A percentile compares a stretch with the other conserved stretches of the same genome.
Evolutionary conservation across 2,888 invertebrate genomes (phyloP).

Genomic region (Cryptus viduatorius): DNA sequence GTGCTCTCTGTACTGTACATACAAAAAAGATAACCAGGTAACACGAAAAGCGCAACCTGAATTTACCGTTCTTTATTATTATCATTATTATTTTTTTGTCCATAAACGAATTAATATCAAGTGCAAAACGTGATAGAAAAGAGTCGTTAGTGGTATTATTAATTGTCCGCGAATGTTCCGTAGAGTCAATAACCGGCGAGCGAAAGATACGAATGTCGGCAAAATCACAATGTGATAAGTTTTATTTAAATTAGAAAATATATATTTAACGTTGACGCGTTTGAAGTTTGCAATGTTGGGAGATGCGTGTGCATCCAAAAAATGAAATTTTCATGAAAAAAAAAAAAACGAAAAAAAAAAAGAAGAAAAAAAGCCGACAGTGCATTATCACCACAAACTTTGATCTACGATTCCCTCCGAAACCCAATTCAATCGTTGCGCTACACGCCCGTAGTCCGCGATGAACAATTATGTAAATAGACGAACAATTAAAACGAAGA

Average conservation of each 20-base stretch:
- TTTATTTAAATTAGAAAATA: neutral
- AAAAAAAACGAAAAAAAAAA: constrained; percentile 7
- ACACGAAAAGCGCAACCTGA: constrained; percentile 19
- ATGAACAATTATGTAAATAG: constrained; percentile 37
- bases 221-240: constrained; percentile 43
- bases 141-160: neutral
- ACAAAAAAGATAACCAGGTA: constrained; percentile 23
- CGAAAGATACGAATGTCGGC: constrained; percentile 4
- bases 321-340: constrained; percentile 30
- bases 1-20: constrained; percentile 52
- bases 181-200: constrained; percentile 30
- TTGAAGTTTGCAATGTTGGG: constrained; percentile 30
- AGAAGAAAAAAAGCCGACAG: constrained; percentile 50
- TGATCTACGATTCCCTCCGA: constrained; percentile 44
- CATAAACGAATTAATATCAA: neutral
- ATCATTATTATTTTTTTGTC: constrained; percentile 3
- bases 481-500: constrained; percentile 4
- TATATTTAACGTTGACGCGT: constrained; percentile 34
- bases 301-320: constrained; percentile 33
- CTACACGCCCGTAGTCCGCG: neutral
- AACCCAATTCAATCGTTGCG: constrained; percentile 16
- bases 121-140: constrained; percentile 7
- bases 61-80: constrained; percentile 21
- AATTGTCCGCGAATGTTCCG: neutral
- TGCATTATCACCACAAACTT: constrained; percentile 59